A percentile compares a stretch with the other conserved stretches of the same genome.
Evolutionary conservation across 1,140 invertebrate species (phyloP).

Genomic region (Platyscapa corneri): DNA sequence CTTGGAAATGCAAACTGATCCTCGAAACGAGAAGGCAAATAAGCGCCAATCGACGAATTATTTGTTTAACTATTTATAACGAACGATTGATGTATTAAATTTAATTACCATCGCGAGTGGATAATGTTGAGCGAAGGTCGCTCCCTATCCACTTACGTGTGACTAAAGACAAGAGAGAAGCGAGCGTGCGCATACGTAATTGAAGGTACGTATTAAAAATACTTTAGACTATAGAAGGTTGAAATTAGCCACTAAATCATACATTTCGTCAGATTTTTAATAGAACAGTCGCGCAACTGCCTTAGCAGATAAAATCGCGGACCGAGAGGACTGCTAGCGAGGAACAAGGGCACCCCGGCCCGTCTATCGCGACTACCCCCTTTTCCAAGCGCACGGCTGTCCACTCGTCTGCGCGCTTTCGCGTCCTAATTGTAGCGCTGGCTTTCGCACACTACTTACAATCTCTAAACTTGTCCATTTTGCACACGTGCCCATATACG

Average conservation of each 20-base stretch:
- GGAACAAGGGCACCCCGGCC: neutral
- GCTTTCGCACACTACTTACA: neutral
- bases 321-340: neutral
- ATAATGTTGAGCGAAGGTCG: no score
- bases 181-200: no score
- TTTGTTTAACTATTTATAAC: no score
- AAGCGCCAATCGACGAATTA: no score
- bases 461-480: slow-evolving; percentile 49
- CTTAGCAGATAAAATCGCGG: neutral
- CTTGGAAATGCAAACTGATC: no score
- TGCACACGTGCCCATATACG: slow-evolving; percentile 37
- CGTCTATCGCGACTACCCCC: neutral
- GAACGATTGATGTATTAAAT: no score
- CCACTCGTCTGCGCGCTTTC: neutral
- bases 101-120: no score
- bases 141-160: no score
- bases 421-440: neutral
- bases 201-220: neutral
- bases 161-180: no score
- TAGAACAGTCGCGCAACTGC: neutral
- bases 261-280: neutral
- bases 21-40: no score
- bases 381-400: neutral
- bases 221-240: neutral
- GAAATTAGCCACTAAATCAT: neutral